These are phyloP conservation scores for Darevskia mixta DNA, from an alignment of 2,797 vertebrate genomes.

Conservation along the genomic window DNA sequence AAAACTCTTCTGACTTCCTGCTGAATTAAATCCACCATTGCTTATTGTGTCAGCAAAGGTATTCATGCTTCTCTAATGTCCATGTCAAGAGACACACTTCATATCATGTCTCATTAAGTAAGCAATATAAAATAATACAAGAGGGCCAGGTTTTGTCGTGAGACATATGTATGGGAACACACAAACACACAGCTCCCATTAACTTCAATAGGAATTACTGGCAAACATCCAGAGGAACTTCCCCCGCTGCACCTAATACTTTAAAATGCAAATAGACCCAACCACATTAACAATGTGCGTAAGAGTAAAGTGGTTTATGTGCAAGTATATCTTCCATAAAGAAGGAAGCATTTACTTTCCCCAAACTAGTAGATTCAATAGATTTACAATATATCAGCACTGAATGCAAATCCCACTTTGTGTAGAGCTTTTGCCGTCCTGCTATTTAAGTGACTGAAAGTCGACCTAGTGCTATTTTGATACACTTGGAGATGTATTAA, in stretches of 20 bases:
- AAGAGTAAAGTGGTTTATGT: background rate
- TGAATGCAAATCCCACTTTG: background rate
- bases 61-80: slow-evolving; percentile 43
- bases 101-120: slow-evolving; percentile 9
- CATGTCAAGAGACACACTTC: slow-evolving; percentile 22
- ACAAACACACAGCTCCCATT: background rate
- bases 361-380: background rate
- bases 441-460: background rate
- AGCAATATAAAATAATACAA: slow-evolving; percentile 34
- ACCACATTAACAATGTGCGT: background rate
- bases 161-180: background rate
- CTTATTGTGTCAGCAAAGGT: slow-evolving; percentile 21
- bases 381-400: slow-evolving; percentile 2
- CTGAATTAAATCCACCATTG: slow-evolving; percentile 11
- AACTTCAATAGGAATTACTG: slow-evolving; percentile 28
- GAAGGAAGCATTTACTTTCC: background rate
- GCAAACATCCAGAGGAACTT: background rate
- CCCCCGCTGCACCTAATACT: background rate
- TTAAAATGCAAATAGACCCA: slow-evolving; percentile 8
- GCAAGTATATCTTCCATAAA: background rate
- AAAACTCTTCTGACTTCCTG: slow-evolving; percentile 22
- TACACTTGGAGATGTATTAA: background rate
- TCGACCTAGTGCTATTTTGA: background rate
- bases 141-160: background rate
- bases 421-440: background rate